Conservation (phyloP, 2,797 vertebrate species). For the Melopsittacus undulatus region DNA sequence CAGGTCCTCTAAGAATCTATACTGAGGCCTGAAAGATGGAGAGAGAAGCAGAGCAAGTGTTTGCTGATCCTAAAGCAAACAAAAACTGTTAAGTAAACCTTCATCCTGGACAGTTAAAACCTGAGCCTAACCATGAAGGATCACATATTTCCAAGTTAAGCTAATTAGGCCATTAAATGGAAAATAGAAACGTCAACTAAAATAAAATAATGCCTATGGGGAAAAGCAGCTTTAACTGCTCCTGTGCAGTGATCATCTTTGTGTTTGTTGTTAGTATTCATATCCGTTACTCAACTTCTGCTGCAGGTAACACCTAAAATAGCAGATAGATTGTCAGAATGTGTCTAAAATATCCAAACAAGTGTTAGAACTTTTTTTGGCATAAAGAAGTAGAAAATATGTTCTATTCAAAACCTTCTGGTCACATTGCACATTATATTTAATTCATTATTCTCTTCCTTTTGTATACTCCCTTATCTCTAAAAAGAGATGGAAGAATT, state of each 20-base stretch:
- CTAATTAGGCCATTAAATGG: background rate
- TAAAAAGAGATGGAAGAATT: background rate
- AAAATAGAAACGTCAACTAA: background rate
- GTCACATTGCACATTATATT: background rate
- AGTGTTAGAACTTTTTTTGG: background rate
- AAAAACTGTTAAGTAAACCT: background rate
- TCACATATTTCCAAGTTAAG: background rate
- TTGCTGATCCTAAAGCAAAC: background rate
- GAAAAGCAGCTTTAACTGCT: background rate
- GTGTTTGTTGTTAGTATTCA: background rate
- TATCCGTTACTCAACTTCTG: background rate
- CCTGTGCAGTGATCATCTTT: background rate
- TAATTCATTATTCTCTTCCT: background rate
- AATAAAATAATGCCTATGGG: background rate
- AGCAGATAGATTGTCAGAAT: background rate
- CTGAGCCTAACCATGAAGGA: background rate
- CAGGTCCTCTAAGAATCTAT: background rate
- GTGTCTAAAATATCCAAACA: background rate
- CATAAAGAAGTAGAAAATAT: background rate
- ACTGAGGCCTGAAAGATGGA: background rate
- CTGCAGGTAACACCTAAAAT: background rate
- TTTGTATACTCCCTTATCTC: background rate
- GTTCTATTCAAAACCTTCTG: background rate
- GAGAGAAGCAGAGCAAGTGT: background rate
- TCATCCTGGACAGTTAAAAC: background rate